A percentile compares a stretch with the other conserved stretches of the same genome.
phyloP scores from a whole-genome alignment of 2,113 vertebrate genomes.

The Tetrao urogallus region DNA sequence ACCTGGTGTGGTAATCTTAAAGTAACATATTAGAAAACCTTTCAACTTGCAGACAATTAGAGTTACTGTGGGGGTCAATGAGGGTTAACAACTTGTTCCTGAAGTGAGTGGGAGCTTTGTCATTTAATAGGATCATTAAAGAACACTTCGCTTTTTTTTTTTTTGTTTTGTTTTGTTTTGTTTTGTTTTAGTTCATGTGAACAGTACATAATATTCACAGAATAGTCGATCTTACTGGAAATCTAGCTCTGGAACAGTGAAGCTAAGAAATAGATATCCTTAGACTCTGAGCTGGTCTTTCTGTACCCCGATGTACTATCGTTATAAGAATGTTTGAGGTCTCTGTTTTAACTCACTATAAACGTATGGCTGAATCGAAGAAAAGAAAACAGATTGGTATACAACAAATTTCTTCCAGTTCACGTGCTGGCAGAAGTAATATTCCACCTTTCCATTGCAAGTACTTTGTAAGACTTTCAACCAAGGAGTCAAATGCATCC shows the following conservation, averaged over 20 bases:
- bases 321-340: rapidly evolving
- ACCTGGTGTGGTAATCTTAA: not conserved
- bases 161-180: not conserved
- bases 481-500: not conserved
- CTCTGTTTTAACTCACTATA: not conserved
- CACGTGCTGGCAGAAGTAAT: not conserved
- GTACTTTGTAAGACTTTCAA: not conserved
- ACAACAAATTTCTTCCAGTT: not conserved
- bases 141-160: not conserved
- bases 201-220: not conserved
- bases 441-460: not conserved
- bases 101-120: not conserved
- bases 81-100: not conserved
- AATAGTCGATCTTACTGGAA: not conserved
- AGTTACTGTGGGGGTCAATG: not conserved
- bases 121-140: not conserved
- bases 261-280: not conserved
- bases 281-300: not conserved
- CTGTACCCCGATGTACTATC: not conserved
- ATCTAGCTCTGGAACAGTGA: not conserved
- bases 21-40: conserved; percentile 11
- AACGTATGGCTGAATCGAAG: not conserved
- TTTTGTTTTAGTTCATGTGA: not conserved
- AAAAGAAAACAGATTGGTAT: not conserved
- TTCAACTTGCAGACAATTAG: conserved; percentile 13